Base-by-base conservation (phyloP, 2,797 vertebrate species). In the Lepilemur ruficaudatus region DNA sequence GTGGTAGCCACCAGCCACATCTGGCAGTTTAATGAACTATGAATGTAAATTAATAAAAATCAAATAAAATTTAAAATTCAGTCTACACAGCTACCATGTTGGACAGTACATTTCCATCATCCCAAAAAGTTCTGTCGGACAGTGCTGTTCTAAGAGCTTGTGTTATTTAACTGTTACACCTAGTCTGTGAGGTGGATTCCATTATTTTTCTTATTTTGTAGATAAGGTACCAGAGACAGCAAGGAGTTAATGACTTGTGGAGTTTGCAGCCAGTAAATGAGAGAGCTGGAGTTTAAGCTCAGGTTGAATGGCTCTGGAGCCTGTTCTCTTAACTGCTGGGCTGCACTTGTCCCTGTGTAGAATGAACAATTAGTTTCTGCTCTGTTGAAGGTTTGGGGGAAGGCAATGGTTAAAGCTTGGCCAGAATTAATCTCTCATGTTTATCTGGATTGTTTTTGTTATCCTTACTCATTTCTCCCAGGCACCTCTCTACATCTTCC, bases 401-500 rank as follows among this genome's bases (percentile, higher is more conserved):
- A 82, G 32, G 35, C 35, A 43, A 0, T 65, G 30, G 50, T 32
- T 61, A 73, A 83, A 89, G 30, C 25, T 67, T 61, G 25, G 32
- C 82, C 78, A 75, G 14, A 83, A 57, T 30, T 87, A 35, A 72
- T 85, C n/a, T 91, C 78, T 41, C 25, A 0, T 91, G 55, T 75
- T 75, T 52, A 75, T 76, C 46, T 85, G 46, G 35, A 76, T 89
- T 92, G 59, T 94, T 61, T 69, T 86, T 86, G 32, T 86, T 86
- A 78, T 72, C 76, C 70, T 94, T 32, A 79, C 35, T 83, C 35
- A 78, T 28, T 83, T 82, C 18, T 87, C 70, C 50, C 18, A 84
- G 65, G n/a, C 76, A 80, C 41, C 48, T 59, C 52, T 78, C 25
- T 88, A 3, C 30, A 18, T 94, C 48, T 38, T 78, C 63, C 57